A percentile compares a stretch with the other conserved stretches of the same genome.
These are phyloP conservation scores for Lerema accius DNA, from an alignment of 1,140 invertebrate genomes.

Conservation along the genomic window DNA sequence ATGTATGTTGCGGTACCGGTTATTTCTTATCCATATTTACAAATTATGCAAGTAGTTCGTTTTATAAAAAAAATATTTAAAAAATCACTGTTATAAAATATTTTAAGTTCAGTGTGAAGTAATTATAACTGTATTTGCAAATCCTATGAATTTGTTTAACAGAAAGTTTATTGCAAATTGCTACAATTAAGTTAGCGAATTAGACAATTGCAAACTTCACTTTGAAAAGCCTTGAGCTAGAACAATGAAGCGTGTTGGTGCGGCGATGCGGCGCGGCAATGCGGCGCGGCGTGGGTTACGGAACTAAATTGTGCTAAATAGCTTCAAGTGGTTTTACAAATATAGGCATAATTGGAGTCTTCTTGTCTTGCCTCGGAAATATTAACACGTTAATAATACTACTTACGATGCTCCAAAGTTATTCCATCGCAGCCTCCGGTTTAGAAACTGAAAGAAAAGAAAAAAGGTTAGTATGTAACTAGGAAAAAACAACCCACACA, in stretches of 20 bases:
- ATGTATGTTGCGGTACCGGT: too few relatives aligned
- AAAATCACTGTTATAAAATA: too few relatives aligned
- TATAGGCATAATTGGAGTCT: slow-evolving; percentile 14
- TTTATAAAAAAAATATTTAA: too few relatives aligned
- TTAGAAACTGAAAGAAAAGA: slow-evolving; percentile 9
- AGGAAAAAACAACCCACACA: background rate
- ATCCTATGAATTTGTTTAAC: too few relatives aligned
- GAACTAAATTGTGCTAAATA: slow-evolving; percentile 9
- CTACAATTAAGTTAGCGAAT: too few relatives aligned
- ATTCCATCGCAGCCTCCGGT: slow-evolving; percentile 7
- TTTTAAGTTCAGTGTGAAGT: too few relatives aligned
- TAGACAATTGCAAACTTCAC: too few relatives aligned
- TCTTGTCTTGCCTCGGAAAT: background rate
- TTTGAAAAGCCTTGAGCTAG: too few relatives aligned
- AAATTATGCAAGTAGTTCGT: too few relatives aligned
- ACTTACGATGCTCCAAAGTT: slow-evolving; percentile 16
- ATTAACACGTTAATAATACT: background rate
- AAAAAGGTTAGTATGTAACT: background rate
- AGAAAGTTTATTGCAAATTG: too few relatives aligned
- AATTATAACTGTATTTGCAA: too few relatives aligned
- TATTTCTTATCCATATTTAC: too few relatives aligned
- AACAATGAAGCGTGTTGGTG: background rate
- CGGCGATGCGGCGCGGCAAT: background rate
- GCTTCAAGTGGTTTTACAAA: background rate
- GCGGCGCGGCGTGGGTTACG: background rate